A percentile compares a stretch with the other conserved stretches of the same genome.
Conservation (phyloP, 2,888 invertebrate genomes). For the Rhogogaster chlorosoma region DNA sequence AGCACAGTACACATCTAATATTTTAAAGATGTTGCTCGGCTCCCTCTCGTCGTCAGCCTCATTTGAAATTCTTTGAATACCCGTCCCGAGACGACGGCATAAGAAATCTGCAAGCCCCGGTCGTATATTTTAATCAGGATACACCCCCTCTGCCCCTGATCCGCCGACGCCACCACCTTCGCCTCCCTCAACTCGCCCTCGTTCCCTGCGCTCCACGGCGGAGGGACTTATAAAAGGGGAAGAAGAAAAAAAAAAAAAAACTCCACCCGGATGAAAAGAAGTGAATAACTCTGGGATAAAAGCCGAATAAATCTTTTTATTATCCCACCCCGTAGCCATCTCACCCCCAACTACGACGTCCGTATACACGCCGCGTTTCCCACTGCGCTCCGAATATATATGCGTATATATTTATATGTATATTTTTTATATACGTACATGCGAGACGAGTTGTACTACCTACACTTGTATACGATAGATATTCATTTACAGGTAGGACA, state of each 20-base stretch:
- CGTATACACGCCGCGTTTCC: slow-evolving; percentile 60
- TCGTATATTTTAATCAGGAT: slow-evolving; percentile 76
- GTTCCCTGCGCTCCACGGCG: slow-evolving; percentile 43
- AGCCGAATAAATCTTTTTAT: slow-evolving; percentile 78
- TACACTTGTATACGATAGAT: not conserved
- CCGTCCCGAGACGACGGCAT: slow-evolving; percentile 64
- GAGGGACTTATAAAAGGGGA: slow-evolving; percentile 56
- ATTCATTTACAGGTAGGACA: slow-evolving; percentile 2
- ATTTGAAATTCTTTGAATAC: slow-evolving; percentile 75
- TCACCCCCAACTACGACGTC: slow-evolving; percentile 55
- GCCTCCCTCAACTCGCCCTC: not conserved
- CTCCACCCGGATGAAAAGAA: slow-evolving; percentile 74
- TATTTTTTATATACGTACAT: not conserved
- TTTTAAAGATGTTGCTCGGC: slow-evolving; percentile 68
- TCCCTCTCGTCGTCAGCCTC: slow-evolving; percentile 63
- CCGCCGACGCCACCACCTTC: slow-evolving; percentile 62
- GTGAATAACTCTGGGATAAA: slow-evolving; percentile 77
- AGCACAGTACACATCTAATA: slow-evolving; percentile 74
- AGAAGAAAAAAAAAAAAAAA: slow-evolving; percentile 64
- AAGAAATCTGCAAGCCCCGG: slow-evolving; percentile 71
- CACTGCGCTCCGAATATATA: slow-evolving; percentile 46
- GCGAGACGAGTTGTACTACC: not conserved
- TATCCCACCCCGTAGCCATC: slow-evolving; percentile 70
- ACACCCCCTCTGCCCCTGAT: slow-evolving; percentile 63
- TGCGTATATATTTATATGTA: not conserved